Evolutionary conservation across 2,888 invertebrate species (phyloP), one percentile per base, ranked within the genome.

Genomic region (Dione vanillae): DNA sequence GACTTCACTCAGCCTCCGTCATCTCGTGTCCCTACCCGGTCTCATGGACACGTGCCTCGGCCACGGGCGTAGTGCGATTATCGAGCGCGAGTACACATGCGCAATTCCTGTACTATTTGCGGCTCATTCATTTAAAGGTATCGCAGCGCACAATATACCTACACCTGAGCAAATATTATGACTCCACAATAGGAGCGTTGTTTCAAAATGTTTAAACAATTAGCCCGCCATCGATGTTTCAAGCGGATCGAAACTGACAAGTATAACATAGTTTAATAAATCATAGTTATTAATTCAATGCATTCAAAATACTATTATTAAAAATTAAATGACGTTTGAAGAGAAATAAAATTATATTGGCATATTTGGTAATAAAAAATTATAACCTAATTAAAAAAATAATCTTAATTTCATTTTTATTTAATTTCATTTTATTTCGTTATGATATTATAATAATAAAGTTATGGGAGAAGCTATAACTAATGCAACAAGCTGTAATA

Each of bases 81-180:
- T 92, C 89, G 92, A 92, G 83, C 91, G 88, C 85, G 86, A 78
- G 85, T 89, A 87, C 87, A 90, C 92, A 90, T 92, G 92, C 92
- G 92, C 92, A 90, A 75, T 82, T 75, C 77, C 80, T 73, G 76
- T 82, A 83, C 85, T 82, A 82, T 76, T 72, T 74, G 82, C 83
- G 80, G 84, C 89, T 89, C 91, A 91, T 92, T 91, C 90, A 90
- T 86, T 86, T 85, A 82, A 80, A 80, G 78, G 79, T 80, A 82
- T 81, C 80, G 80, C 80, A 80, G 79, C 82, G 78, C 81, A 81
- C 81, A 80, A 80, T 80, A 79, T 83, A 84, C 91, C 79, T 83
- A 84, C 92, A 92, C 92, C 92, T 92, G 91, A 88, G 84, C 90
- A 91, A 92, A 92, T 91, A 92, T 89, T 91, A 86, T 90, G 85